A percentile compares a stretch with the other conserved stretches of the same genome.
Conservation (phyloP, 2,113 vertebrate genomes). For the Leucoraja erinaceus region DNA sequence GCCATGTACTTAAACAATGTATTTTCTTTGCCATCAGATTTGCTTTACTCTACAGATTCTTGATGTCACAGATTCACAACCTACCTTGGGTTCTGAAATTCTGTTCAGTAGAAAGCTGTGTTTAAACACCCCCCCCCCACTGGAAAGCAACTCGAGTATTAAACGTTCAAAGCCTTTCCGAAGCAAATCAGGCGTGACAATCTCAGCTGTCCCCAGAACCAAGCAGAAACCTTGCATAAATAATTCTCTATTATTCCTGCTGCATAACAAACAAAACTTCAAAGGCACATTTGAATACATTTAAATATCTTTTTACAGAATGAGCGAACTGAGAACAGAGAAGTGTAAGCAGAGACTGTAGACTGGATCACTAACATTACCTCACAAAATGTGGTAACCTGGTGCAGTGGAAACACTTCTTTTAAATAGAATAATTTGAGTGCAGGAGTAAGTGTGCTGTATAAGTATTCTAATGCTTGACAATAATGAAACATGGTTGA, state of each 20-base stretch:
- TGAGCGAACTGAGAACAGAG: background rate
- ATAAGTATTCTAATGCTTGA: background rate
- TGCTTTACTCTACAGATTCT: background rate
- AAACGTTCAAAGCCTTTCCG: background rate
- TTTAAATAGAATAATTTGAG: background rate
- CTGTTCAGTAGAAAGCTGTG: background rate
- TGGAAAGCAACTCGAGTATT: background rate
- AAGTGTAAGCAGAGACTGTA: background rate
- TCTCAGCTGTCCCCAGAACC: background rate
- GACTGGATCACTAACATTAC: background rate
- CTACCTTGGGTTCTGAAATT: background rate
- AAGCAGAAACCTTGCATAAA: background rate
- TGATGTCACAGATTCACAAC: background rate
- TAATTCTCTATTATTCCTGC: background rate
- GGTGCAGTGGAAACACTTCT: background rate
- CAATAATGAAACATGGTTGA: background rate
- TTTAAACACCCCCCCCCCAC: background rate
- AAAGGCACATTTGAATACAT: slow-evolving; percentile 2
- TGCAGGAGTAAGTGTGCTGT: background rate
- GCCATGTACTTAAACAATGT: too few relatives aligned
- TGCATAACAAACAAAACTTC: background rate
- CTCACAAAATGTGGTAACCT: background rate
- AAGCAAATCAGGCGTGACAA: background rate
- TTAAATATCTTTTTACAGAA: background rate
- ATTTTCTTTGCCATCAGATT: background rate